These are phyloP conservation scores for Merodon equestris DNA, from an alignment of 2,888 invertebrate genomes.

Conservation along the genomic window DNA sequence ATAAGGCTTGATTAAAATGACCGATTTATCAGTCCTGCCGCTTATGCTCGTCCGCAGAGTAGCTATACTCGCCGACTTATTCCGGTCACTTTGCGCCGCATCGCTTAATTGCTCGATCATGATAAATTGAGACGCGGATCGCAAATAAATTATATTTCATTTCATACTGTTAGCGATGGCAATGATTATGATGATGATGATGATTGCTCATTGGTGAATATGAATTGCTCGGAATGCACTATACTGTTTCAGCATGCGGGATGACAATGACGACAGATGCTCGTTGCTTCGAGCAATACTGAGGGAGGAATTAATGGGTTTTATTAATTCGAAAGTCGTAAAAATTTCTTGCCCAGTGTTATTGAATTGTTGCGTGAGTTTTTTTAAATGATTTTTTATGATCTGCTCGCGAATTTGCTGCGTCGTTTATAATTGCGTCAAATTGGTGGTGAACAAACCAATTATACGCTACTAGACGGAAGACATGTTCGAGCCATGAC, in stretches of 20 bases:
- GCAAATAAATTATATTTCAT: constrained; percentile 60
- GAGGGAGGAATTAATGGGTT: background rate
- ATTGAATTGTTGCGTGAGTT: too few species aligned
- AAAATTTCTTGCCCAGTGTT: background rate
- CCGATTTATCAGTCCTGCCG: constrained; percentile 54
- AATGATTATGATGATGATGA: constrained; percentile 14
- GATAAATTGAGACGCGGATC: constrained; percentile 68
- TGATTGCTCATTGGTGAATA: constrained; percentile 48
- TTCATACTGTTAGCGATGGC: constrained; percentile 19
- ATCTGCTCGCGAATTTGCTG: background rate
- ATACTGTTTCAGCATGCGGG: too few species aligned
- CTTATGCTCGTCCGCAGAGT: background rate
- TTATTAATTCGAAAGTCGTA: background rate
- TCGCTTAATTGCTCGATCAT: constrained; percentile 66
- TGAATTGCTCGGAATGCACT: background rate
- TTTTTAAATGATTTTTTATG: too few species aligned
- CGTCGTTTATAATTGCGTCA: too few species aligned
- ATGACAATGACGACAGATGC: too few species aligned
- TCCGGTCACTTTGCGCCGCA: constrained; percentile 36
- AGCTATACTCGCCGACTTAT: constrained; percentile 19
- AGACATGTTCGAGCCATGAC: too few species aligned
- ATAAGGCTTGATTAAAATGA: constrained; percentile 65
- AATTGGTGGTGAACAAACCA: too few species aligned
- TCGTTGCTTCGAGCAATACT: background rate
- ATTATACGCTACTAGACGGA: too few species aligned